phyloP scores from a whole-genome alignment of 1,140 invertebrate species.

The Hypothenemus hampei region DNA sequence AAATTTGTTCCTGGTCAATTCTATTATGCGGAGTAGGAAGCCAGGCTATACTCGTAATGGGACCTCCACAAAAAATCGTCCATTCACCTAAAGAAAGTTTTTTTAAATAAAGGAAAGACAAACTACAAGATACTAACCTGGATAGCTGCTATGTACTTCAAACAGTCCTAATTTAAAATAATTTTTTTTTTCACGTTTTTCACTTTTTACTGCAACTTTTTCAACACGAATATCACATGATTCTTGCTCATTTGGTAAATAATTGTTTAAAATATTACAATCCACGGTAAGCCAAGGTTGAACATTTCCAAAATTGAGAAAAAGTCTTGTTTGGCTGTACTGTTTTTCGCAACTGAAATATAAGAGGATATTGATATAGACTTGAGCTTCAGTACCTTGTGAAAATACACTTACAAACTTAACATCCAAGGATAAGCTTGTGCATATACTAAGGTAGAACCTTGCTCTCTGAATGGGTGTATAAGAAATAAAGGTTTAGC shows the following conservation, averaged over 20 bases:
- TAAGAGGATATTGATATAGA: too few relatives aligned
- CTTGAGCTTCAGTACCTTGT: too few relatives aligned
- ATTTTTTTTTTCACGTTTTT: slow-evolving; percentile 26
- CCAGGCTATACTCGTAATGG: slow-evolving; percentile 57
- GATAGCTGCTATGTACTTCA: slow-evolving; percentile 39
- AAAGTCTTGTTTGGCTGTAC: slow-evolving; percentile 44
- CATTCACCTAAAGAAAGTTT: slow-evolving; percentile 36
- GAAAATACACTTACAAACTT: slow-evolving; percentile 47
- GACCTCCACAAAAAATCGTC: slow-evolving; percentile 59
- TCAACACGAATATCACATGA: slow-evolving; percentile 42
- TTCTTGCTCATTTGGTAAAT: slow-evolving; percentile 43
- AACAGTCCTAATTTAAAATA: slow-evolving; percentile 49
- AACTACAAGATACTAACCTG: slow-evolving; percentile 34
- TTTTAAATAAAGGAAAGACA: neutral
- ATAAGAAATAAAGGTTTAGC: slow-evolving; percentile 18
- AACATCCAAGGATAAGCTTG: slow-evolving; percentile 43
- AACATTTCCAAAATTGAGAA: slow-evolving; percentile 38
- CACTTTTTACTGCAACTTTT: neutral
- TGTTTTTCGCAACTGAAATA: slow-evolving; percentile 14
- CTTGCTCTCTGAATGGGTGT: neutral
- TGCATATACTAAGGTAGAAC: slow-evolving; percentile 10
- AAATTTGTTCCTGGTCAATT: slow-evolving; percentile 46
- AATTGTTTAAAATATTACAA: slow-evolving; percentile 36
- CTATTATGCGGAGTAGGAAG: slow-evolving; percentile 45
- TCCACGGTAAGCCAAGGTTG: slow-evolving; percentile 29